Conservation (phyloP, 2,797 vertebrate species). For the Sebastes diaconus region DNA sequence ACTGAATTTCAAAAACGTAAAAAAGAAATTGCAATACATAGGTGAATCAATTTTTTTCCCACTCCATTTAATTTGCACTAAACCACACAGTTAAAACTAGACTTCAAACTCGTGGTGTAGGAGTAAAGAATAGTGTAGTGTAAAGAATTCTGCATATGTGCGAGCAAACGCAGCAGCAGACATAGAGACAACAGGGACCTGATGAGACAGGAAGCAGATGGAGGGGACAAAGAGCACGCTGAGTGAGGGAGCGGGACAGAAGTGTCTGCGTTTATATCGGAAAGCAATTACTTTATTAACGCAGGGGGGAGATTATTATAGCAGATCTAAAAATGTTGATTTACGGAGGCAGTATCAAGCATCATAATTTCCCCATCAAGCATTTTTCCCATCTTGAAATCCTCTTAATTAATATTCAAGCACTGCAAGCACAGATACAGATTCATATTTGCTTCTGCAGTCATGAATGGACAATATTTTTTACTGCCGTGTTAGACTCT, state of each 20-base stretch:
- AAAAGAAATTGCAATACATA: too few species aligned
- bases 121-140: not conserved
- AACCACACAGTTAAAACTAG: not conserved
- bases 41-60: too few species aligned
- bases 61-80: not conserved
- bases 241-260: constrained; percentile 6
- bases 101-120: not conserved
- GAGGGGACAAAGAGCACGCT: constrained; percentile 10
- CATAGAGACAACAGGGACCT: not conserved
- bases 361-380: not conserved
- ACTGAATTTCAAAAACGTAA: too few species aligned
- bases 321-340: not conserved
- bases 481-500: not conserved
- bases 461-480: not conserved
- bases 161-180: not conserved
- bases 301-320: not conserved
- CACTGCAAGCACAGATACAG: not conserved
- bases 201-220: constrained; percentile 40
- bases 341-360: not conserved
- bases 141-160: not conserved
- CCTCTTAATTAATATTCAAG: not conserved
- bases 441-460: not conserved
- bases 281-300: constrained; percentile 25
- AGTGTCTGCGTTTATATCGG: constrained; percentile 7
- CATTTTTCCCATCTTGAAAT: not conserved